These are phyloP conservation scores for Drepanosiphum platanoidis DNA, from an alignment of 2,888 invertebrate species.

Conservation along the genomic window DNA sequence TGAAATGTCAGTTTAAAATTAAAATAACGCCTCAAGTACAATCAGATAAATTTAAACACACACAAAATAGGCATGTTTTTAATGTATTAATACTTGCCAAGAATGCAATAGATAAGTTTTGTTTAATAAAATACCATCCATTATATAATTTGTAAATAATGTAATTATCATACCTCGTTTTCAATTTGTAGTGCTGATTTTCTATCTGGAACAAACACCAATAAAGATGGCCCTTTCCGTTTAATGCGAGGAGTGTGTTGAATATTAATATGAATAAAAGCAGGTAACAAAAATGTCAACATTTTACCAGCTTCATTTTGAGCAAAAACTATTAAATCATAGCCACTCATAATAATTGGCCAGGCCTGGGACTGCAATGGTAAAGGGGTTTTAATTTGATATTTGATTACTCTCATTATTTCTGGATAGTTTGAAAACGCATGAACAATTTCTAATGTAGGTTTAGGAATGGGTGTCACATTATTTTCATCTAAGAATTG, in stretches of 20 bases:
- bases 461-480: conserved; percentile 81
- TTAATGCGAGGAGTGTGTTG: conserved; percentile 79
- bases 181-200: conserved; percentile 94
- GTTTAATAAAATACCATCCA: background rate
- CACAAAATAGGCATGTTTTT: no score
- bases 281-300: conserved; percentile 90
- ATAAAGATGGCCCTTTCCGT: conserved; percentile 83
- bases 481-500: conserved; percentile 80
- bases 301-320: conserved; percentile 95
- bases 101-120: no score
- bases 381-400: conserved; percentile 83
- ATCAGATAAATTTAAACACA: no score
- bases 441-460: conserved; percentile 82
- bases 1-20: no score
- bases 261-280: conserved; percentile 90
- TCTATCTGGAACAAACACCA: conserved; percentile 91
- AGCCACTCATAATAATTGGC: conserved; percentile 90
- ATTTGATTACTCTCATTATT: conserved; percentile 81
- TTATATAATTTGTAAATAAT: no score
- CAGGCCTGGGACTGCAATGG: conserved; percentile 95
- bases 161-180: conserved; percentile 84
- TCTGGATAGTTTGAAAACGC: conserved; percentile 77
- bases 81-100: no score
- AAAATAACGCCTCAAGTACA: no score
- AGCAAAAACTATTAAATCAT: conserved; percentile 95